These are phyloP conservation scores for Calliopum simillimum DNA, from an alignment of 2,888 invertebrate species.

Conservation along the genomic window DNA sequence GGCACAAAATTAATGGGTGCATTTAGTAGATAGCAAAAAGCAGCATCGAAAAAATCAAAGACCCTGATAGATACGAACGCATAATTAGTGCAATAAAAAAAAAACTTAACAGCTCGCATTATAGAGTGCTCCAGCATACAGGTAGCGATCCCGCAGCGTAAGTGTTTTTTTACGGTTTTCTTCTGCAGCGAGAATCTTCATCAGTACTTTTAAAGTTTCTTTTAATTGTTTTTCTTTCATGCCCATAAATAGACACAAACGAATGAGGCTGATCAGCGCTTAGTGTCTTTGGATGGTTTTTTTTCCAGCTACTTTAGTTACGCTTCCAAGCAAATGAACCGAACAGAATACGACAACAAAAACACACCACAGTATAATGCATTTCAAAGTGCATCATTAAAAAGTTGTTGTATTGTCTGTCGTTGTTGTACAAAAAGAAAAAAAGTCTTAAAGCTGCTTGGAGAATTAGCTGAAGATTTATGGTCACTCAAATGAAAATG, in stretches of 20 bases:
- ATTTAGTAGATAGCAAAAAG: constrained; percentile 18
- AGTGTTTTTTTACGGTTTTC: not conserved
- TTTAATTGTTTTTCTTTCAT: not conserved
- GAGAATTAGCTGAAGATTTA: constrained; percentile 28
- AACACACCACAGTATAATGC: constrained; percentile 13
- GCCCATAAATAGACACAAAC: constrained; percentile 3
- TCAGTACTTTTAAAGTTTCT: constrained; percentile 31
- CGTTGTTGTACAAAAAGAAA: no score
- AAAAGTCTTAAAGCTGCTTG: not conserved
- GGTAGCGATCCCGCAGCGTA: constrained; percentile 7
- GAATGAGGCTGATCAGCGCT: not conserved
- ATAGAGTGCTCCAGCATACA: not conserved
- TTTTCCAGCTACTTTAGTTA: constrained; percentile 25
- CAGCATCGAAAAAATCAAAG: not conserved
- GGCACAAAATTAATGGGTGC: constrained; percentile 29
- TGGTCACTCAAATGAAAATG: constrained; percentile 30
- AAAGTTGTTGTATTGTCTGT: not conserved
- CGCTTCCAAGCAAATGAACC: no score
- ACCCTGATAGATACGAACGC: not conserved
- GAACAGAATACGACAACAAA: no score
- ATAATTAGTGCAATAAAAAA: constrained; percentile 15
- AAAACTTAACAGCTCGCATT: constrained; percentile 2
- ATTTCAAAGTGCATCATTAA: not conserved
- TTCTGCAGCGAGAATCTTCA: not conserved
- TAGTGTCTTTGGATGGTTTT: not conserved